Percentiles rank a stretch among this genome's conserved stretches.
phyloP scores from a whole-genome alignment of 2,113 vertebrate genomes.

The Microtus ochrogaster region DNA sequence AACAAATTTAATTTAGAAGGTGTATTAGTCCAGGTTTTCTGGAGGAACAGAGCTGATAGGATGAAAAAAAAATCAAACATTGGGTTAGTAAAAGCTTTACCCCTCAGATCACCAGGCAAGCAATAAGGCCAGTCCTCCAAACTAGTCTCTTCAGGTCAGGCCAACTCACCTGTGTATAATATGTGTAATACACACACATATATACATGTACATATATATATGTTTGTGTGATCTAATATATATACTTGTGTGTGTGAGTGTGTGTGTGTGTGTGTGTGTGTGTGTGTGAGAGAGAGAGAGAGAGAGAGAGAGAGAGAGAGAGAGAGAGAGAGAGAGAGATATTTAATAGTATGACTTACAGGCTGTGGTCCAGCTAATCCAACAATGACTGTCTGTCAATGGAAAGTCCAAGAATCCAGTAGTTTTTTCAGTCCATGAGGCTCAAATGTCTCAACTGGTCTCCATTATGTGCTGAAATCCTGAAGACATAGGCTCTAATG shows the following conservation, averaged over 20 bases:
- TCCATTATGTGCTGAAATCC: not conserved
- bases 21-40: not conserved
- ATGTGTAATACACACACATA: too few relatives aligned
- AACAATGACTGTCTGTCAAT: not conserved
- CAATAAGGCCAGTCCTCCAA: not conserved
- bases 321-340: too few relatives aligned
- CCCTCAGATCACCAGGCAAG: not conserved
- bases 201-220: not conserved
- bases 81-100: not conserved
- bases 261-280: too few relatives aligned
- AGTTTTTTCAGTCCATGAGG: not conserved
- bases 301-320: too few relatives aligned
- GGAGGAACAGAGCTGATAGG: not conserved
- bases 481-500: not conserved
- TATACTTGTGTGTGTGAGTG: too few relatives aligned
- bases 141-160: not conserved
- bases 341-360: not conserved
- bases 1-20: slow-evolving; percentile 35
- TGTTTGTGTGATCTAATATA: too few relatives aligned
- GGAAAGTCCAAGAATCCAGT: not conserved
- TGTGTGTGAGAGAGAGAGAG: too few relatives aligned
- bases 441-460: not conserved
- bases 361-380: not conserved
- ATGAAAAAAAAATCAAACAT: not conserved
- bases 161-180: not conserved